Evolutionary conservation across 92 coral and sea anemone genomes (phyloP).

Genomic region (Epizoanthus illoricatus): DNA sequence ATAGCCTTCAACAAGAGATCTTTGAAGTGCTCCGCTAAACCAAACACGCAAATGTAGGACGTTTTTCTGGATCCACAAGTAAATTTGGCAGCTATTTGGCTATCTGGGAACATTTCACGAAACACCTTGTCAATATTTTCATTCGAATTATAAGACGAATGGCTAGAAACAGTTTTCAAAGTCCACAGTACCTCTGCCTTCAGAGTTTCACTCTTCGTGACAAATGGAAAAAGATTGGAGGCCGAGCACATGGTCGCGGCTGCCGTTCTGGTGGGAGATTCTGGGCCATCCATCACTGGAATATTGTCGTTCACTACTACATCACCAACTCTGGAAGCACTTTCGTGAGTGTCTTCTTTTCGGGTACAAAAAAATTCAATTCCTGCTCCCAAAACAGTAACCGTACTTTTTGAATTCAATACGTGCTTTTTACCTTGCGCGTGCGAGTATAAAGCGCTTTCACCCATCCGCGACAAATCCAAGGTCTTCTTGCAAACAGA

Average conservation of each 20-base stretch:
- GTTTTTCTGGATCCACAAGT: constrained; percentile 37
- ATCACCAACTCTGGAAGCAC: no score
- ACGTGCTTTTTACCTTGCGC: no score
- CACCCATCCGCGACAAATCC: no score
- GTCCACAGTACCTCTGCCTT: constrained; percentile 59
- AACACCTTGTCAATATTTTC: constrained; percentile 32
- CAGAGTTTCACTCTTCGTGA: constrained; percentile 15
- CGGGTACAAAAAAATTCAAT: no score
- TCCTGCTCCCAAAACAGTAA: no score
- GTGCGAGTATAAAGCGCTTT: no score
- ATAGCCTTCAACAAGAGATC: constrained; percentile 38
- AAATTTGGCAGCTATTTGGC: constrained; percentile 41
- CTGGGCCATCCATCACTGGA: no score
- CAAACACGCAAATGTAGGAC: constrained; percentile 47
- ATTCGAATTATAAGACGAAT: constrained; percentile 43
- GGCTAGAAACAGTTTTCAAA: constrained; percentile 45
- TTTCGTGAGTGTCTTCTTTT: no score
- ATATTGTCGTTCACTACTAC: no score
- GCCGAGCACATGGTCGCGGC: no score
- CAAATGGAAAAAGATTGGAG: constrained; percentile 7
- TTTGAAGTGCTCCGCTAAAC: constrained; percentile 44
- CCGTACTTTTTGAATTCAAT: no score
- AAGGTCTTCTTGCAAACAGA: constrained; percentile 12
- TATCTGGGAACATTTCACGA: constrained; percentile 46
- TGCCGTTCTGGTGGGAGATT: no score